Conservation (phyloP, 2,113 vertebrate genomes). For the Cebidichthys violaceus region DNA sequence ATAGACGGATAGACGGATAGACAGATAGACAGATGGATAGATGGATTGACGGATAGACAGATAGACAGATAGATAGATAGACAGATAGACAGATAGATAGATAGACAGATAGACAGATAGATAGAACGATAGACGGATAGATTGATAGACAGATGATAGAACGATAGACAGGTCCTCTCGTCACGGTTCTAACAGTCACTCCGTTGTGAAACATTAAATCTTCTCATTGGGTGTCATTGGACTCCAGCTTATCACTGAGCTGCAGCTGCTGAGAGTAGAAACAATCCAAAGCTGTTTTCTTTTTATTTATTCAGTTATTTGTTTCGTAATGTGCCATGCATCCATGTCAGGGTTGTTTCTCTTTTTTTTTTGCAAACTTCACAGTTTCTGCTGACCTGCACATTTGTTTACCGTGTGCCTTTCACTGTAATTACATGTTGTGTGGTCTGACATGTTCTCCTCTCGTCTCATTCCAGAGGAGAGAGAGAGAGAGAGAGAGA, state of each 20-base stretch:
- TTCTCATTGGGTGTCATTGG: background rate
- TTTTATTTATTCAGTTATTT: background rate
- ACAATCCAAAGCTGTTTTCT: background rate
- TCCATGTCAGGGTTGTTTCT: background rate
- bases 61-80: background rate
- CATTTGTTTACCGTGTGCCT: background rate
- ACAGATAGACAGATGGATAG: too few species aligned
- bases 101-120: background rate
- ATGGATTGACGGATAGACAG: too few species aligned
- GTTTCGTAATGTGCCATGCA: background rate
- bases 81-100: background rate
- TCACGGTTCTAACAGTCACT: background rate
- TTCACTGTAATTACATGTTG: background rate
- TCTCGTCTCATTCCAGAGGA: background rate
- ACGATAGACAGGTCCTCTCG: background rate
- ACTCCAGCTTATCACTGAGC: conserved; percentile 2
- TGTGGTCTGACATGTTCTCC: background rate
- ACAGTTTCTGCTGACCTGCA: conserved; percentile 34
- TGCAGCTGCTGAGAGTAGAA: conserved; percentile 21
- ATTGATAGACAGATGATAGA: too few species aligned
- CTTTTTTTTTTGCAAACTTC: conserved; percentile 1
- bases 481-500: too few species aligned
- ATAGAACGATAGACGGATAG: too few species aligned
- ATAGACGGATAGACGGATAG: too few species aligned
- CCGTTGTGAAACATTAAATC: background rate